Conservation (phyloP, 2,113 vertebrate species). For the Cyanoliseus patagonus region DNA sequence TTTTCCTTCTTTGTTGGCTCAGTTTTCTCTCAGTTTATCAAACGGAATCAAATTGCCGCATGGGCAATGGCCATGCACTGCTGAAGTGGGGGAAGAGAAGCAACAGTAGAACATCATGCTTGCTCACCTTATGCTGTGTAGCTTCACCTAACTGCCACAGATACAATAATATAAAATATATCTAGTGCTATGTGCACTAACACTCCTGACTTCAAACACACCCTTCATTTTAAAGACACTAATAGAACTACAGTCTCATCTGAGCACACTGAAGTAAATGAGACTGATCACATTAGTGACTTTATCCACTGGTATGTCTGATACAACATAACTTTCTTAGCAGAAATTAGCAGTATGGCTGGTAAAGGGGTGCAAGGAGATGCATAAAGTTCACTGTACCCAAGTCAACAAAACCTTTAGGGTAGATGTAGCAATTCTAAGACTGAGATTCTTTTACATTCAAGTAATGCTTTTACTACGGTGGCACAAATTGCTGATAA, state of each 20-base stretch:
- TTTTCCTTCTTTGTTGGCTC: neutral
- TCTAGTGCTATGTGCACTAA: neutral
- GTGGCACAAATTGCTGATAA: neutral
- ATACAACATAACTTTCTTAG: neutral
- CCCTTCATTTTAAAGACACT: neutral
- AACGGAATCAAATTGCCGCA: neutral
- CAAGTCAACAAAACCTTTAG: neutral
- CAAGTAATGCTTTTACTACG: neutral
- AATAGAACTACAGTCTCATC: neutral
- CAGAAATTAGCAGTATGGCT: neutral
- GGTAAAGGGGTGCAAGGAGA: neutral
- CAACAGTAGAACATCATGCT: neutral
- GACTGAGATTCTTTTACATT: neutral
- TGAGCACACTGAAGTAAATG: neutral
- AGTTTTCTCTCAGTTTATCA: neutral
- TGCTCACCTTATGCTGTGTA: rapidly evolving
- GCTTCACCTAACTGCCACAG: neutral
- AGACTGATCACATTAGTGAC: neutral
- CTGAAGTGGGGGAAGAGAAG: neutral
- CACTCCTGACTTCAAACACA: neutral
- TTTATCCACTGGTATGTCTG: neutral
- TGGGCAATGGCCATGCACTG: neutral
- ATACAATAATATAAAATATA: neutral
- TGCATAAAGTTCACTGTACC: neutral
- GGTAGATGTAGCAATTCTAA: neutral